Conservation (phyloP, 2,113 vertebrate genomes). For the Corythaeola cristata region DNA sequence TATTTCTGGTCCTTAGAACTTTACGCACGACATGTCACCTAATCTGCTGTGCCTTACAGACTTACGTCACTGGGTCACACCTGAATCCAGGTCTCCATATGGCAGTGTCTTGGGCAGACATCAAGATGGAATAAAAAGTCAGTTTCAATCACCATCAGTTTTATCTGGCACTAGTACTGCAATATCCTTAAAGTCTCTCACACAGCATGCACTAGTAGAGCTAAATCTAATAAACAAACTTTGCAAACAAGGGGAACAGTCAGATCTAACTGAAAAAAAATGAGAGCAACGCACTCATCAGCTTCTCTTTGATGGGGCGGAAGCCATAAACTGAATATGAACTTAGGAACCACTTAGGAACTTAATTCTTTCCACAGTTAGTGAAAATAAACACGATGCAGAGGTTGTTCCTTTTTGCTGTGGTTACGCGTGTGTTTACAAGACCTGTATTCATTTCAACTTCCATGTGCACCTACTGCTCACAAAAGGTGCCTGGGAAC, state of each 20-base stretch:
- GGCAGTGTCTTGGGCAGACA: not conserved
- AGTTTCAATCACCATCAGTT: not conserved
- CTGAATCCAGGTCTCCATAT: slow-evolving; percentile 8
- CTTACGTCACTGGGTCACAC: slow-evolving; percentile 5
- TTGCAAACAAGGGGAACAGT: not conserved
- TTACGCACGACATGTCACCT: rapidly evolving
- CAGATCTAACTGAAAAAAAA: not conserved
- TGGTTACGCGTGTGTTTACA: not conserved
- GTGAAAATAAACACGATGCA: slow-evolving; percentile 11
- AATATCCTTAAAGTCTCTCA: not conserved
- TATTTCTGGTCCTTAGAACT: not conserved
- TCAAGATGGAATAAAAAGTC: not conserved
- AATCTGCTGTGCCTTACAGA: not conserved
- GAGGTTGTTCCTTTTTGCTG: slow-evolving; percentile 34
- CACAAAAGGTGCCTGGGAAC: slow-evolving; percentile 45
- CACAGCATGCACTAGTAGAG: not conserved
- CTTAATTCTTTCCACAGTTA: slow-evolving; percentile 18
- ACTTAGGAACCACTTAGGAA: slow-evolving; percentile 17
- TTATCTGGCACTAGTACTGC: not conserved
- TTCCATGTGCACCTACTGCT: slow-evolving; percentile 19
- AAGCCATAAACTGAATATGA: slow-evolving; percentile 39
- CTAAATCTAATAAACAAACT: not conserved
- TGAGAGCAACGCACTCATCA: not conserved
- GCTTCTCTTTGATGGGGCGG: not conserved
- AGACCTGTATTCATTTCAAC: slow-evolving; percentile 22